Base-by-base conservation (phyloP, 2,113 vertebrate genomes). In the Alligator sinensis region DNA sequence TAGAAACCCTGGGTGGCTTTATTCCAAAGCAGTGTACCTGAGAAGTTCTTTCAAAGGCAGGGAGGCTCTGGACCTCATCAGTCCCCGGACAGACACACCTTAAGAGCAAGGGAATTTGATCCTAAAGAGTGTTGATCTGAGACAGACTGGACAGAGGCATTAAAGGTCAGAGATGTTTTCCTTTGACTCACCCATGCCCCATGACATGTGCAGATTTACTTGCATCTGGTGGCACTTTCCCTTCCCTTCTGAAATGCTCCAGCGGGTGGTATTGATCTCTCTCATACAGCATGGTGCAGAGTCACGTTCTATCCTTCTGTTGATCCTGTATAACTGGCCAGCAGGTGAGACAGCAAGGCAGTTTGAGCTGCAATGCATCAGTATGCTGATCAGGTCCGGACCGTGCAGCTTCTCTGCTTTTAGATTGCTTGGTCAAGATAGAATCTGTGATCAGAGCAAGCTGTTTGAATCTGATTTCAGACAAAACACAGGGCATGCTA, bases 291-390 rank as follows among this genome's bases (percentile, higher is more conserved):
- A 58, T 62, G n/a, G 27, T 4, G 22, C 55, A 66, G 64, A 82
- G 30, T 8, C 81, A 38, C 80, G 21, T 17, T 30, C 21, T 61
- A 83, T 12, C 4, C 4, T 12, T 79, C 63, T n/a, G 70, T 77
- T 34, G 9, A n/a, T 47, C 34, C 38, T 27, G 25, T 1, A 1
- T 0, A 4, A 34, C 9, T 2, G 1, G 38, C 9, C 6, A 62
- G 22, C 17, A 66, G 68, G 11, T 72, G 21, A 72, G 34, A 18
- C 38, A 38, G 34, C 38, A 34, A 38, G 21, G 68, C 6, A 6
- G 21, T 38, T 6, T 72, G 21, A 72, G 30, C 34, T 38, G 30
- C 34, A 72, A 21, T 72, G 30, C 34, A 24, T 72, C 30, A 72
- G 34, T 38, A 22, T 38, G 68, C 68, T 38, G 11, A 21, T 6